A percentile compares a stretch with the other conserved stretches of the same genome.
Conservation (phyloP, 2,888 invertebrate genomes). For the Rhynchonema sp. region DNA sequence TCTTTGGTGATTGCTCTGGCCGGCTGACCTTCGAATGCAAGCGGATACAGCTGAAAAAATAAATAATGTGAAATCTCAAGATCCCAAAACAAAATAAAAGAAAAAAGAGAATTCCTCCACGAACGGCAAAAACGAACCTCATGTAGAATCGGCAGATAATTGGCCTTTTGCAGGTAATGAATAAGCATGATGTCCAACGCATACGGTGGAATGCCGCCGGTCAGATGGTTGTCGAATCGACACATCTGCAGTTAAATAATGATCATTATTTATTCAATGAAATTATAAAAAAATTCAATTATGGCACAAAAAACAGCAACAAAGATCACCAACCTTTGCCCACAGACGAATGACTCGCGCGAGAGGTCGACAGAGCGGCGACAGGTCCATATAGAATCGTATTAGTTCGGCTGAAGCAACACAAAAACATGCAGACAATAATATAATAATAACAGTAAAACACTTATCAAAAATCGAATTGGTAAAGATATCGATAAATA, state of each 20-base stretch:
- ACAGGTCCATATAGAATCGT: background rate
- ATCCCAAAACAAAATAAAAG: background rate
- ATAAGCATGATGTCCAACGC: constrained; percentile 35
- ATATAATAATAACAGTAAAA: too few relatives aligned
- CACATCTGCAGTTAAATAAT: background rate
- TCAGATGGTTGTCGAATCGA: constrained; percentile 31
- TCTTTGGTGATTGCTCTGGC: too few relatives aligned
- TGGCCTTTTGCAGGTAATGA: constrained; percentile 35
- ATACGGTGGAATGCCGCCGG: constrained; percentile 36
- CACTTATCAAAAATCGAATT: too few relatives aligned
- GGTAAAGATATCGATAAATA: too few relatives aligned
- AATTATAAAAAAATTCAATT: background rate
- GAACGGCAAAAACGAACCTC: background rate
- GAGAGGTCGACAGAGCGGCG: background rate
- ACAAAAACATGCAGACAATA: background rate
- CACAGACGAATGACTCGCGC: background rate
- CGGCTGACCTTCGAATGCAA: too few relatives aligned
- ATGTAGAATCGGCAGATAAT: constrained; percentile 25
- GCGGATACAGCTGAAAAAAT: too few relatives aligned
- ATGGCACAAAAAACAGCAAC: too few relatives aligned
- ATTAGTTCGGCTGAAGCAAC: background rate
- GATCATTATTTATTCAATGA: background rate
- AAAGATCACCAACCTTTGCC: background rate
- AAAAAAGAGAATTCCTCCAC: background rate
- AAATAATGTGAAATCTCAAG: too few relatives aligned